Evolutionary conservation across 2,797 vertebrate species (phyloP).

Genomic region (Melanotaenia boesemani): DNA sequence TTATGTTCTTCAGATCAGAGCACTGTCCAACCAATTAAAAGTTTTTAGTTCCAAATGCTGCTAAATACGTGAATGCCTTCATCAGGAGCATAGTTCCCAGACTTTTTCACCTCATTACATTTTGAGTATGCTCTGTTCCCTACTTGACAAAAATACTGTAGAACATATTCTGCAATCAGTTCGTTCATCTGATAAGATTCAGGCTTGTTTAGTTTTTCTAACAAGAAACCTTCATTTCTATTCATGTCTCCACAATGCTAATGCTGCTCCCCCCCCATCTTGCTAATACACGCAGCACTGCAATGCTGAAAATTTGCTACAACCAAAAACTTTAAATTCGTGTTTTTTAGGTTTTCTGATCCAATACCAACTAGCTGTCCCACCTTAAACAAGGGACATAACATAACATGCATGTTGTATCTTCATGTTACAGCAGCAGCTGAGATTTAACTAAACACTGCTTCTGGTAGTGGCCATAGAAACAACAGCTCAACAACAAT

Average conservation of each 20-base stretch:
- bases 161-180: background rate
- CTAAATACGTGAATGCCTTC: background rate
- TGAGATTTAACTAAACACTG: background rate
- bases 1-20: background rate
- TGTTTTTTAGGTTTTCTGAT: background rate
- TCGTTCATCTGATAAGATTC: background rate
- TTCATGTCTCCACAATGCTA: background rate
- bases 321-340: background rate
- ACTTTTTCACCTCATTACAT: background rate
- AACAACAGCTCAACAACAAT: background rate
- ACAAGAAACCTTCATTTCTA: background rate
- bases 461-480: background rate
- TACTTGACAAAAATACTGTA: background rate
- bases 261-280: background rate
- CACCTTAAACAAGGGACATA: background rate
- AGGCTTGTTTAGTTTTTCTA: background rate
- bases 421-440: background rate
- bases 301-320: background rate
- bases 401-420: background rate
- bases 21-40: background rate
- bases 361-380: background rate
- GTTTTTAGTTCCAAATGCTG: background rate
- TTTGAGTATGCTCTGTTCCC: background rate
- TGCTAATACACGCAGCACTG: background rate
- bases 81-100: background rate